Evolutionary conservation across 2,797 vertebrate species (phyloP), one percentile per base, ranked within the genome.

Genomic region (Neosilurus mollespiculum): DNA sequence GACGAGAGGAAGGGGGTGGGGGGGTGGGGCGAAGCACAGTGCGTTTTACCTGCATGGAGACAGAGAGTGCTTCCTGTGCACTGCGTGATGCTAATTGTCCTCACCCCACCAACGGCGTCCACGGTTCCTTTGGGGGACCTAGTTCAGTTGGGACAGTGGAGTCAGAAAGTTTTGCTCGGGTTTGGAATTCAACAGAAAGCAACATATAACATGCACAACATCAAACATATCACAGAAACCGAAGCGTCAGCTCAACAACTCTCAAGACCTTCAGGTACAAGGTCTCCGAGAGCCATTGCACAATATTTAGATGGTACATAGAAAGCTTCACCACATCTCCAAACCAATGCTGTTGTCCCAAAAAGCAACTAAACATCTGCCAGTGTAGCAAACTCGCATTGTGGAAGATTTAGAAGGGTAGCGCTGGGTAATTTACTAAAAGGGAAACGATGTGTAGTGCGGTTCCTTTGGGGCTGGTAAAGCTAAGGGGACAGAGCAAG

Each of bases 141-240:
- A 94, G 90, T 94, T 94, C 93, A 94, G 93, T 94, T 90, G 92
- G 94, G 92, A 95, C 90, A 94, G 93, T 93, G 93, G 94, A 69
- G 94, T 95, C 90, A 94, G 89, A 88, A 81, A 83, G 62, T 1
- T 87, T 82, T 76, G 80, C 53, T 88, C 80, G 91, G 91, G 88
- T 90, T 64, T 88, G 84, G 79, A 65, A 51, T 69, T 65, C n/a
- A 89, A 92, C 85, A 71, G 15, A 84, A 72, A 90, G 78, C 5
- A 85, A 85, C 80, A 86, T 81, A 66, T 6, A 81, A 59, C 88
- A 90, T 90, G 89, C 89, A 90, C 83, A 88, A 78, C 61, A 76
- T 86, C 80, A 85, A 54, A 78, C 10, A 69, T 6, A 70, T n/a
- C 58, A 84, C n/a, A 82, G 53, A 84, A 84, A 70, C 75, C 71